Conservation (phyloP, 2,113 vertebrate genomes). For the Bubo scandiacus region DNA sequence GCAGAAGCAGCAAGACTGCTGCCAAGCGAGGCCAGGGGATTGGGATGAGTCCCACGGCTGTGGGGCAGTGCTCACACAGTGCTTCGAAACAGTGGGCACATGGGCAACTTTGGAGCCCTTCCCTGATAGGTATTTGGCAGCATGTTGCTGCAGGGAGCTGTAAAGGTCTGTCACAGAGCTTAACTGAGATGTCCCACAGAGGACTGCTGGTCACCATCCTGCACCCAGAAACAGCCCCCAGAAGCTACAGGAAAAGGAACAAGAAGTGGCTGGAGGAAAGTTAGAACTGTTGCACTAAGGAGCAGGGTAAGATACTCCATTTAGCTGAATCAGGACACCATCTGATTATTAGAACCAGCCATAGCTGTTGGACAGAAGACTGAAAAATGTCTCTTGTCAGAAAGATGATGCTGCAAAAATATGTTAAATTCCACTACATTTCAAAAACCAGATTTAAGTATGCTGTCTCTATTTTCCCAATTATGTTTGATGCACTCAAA, state of each 20-base stretch:
- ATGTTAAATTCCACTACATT: background rate
- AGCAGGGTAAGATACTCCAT: background rate
- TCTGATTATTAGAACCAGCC: background rate
- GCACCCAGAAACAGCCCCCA: background rate
- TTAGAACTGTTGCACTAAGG: background rate
- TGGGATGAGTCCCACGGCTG: accelerated
- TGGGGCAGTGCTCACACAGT: background rate
- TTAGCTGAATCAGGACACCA: background rate
- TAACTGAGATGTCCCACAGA: background rate
- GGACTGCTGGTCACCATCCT: background rate
- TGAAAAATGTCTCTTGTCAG: background rate
- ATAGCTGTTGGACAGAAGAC: background rate
- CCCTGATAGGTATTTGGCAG: background rate
- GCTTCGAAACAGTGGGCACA: background rate
- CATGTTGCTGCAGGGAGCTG: background rate
- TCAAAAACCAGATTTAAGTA: background rate
- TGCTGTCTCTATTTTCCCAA: background rate
- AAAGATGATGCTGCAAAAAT: background rate
- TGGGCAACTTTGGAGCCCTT: background rate
- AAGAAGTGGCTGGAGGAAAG: background rate
- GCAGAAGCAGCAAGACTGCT: background rate
- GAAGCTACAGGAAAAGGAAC: background rate
- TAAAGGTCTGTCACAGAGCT: background rate
- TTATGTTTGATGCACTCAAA: background rate
- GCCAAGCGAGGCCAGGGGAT: background rate